Evolutionary conservation across 2,797 vertebrate species (phyloP).

Genomic region (Ara ararauna): DNA sequence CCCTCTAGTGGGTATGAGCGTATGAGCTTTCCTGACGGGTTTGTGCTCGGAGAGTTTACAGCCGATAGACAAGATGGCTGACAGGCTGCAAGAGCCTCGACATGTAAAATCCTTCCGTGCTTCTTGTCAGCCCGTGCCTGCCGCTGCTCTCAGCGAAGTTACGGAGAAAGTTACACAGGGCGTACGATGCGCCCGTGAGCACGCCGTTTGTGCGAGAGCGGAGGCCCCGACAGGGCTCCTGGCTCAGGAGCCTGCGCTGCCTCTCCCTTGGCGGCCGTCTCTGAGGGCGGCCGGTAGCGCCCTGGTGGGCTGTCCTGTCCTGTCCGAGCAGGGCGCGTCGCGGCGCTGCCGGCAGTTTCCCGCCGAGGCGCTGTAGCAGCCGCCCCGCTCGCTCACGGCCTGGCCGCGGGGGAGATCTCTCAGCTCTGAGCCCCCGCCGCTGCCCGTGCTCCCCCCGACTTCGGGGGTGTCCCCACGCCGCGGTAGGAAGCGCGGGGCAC

Average conservation of each 20-base stretch:
- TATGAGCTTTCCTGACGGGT: not conserved
- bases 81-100: not conserved
- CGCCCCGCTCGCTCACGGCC: too few species aligned
- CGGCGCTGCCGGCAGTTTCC: not conserved
- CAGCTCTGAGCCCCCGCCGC: too few species aligned
- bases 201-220: rapidly evolving
- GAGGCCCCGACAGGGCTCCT: rapidly evolving
- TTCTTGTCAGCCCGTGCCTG: not conserved
- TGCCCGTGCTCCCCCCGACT: not conserved
- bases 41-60: not conserved
- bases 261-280: rapidly evolving
- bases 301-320: not conserved
- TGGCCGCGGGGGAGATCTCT: not conserved
- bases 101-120: not conserved
- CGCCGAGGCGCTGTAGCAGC: not conserved
- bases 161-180: not conserved
- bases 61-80: slow-evolving; percentile 75
- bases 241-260: not conserved
- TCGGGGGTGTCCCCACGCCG: not conserved
- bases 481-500: not conserved
- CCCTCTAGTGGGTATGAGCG: slow-evolving; percentile 71
- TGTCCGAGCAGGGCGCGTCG: too few species aligned
- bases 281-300: rapidly evolving
- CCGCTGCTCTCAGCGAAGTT: not conserved
- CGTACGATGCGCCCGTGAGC: not conserved